Percentiles rank a stretch among this genome's conserved stretches.
Evolutionary conservation across 2,113 vertebrate species (phyloP).

Genomic region (Ctenodactylus gundi): DNA sequence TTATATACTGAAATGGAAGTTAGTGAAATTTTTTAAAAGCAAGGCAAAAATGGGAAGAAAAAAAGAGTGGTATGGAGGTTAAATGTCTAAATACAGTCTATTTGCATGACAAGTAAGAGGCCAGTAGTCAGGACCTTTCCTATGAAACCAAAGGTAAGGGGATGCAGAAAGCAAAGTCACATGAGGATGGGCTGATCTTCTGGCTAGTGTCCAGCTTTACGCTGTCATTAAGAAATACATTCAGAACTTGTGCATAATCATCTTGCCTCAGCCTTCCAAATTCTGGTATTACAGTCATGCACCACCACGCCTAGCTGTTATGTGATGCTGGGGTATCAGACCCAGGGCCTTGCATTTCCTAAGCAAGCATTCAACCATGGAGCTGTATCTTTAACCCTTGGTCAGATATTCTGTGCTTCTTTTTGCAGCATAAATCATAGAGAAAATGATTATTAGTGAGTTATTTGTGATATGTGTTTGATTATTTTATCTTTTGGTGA

Average conservation of each 20-base stretch:
- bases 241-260: background rate
- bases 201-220: background rate
- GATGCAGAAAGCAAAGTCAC: background rate
- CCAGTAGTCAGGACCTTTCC: background rate
- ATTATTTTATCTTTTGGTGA: too few species aligned
- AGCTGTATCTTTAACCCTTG: too few species aligned
- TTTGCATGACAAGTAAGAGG: background rate
- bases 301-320: too few species aligned
- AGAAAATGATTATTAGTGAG: too few species aligned
- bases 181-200: background rate
- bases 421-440: too few species aligned
- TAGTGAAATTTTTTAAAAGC: background rate
- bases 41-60: background rate
- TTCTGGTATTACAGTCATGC: too few species aligned
- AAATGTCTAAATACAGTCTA: slow-evolving; percentile 34
- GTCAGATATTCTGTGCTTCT: too few species aligned
- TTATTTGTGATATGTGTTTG: too few species aligned
- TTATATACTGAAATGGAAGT: slow-evolving; percentile 3
- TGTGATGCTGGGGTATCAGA: too few species aligned
- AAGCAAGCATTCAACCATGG: too few species aligned
- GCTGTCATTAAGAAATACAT: background rate
- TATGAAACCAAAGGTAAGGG: background rate
- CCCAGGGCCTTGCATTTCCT: too few species aligned
- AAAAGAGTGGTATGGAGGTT: background rate
- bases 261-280: too few species aligned